Base-by-base conservation (phyloP, 1,140 invertebrate species). In the Drosophila aff. region DNA sequence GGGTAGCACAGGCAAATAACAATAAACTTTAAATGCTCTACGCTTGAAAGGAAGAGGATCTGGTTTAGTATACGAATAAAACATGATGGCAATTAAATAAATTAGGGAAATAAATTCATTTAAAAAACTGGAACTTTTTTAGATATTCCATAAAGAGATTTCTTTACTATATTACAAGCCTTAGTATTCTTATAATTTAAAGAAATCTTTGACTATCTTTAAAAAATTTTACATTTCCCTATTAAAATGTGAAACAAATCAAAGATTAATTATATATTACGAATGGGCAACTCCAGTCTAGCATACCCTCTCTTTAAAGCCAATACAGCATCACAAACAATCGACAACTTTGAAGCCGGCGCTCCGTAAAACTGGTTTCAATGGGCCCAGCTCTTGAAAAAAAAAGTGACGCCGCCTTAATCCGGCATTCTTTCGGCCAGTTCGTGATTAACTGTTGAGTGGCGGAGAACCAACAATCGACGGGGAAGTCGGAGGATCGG, bases 361-460 rank as follows among this genome's bases (percentile, higher is more conserved):
- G 81, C 81, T 83, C 76, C 68, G 47, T 61, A 73, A 61, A 84
- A 85, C 82, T 74, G 82, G 78, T 85, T 81, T 47, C 57, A 64
- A 28, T 64, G 62, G 46, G 43, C 21, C n/a, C 66, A 49, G 40
- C 62, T 71, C 33, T 71, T 11, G 62, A 38, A 28, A 4, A 3
- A 8, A 26, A 26, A 38, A 18, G 49, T 67, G 73, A 79, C 79
- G 57, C 62, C 72, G 76, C 68, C 76, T 80, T 89, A 89, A 83
- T 89, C 81, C 81, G 65, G 77, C 84, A 78, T 87, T 82, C 80
- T 90, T 80, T 84, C 52, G 44, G 59, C 81, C 74, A 84, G 74
- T 79, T 87, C 84, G 84, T 87, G 84, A 87, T 87, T 89, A 87
- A 87, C 84, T 87, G 81, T 84, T 79, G 85, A 87, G 85, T 84